Evolutionary conservation across 2,888 invertebrate genomes (phyloP), one percentile per base, ranked within the genome.

Genomic region (Cenopis cana): DNA sequence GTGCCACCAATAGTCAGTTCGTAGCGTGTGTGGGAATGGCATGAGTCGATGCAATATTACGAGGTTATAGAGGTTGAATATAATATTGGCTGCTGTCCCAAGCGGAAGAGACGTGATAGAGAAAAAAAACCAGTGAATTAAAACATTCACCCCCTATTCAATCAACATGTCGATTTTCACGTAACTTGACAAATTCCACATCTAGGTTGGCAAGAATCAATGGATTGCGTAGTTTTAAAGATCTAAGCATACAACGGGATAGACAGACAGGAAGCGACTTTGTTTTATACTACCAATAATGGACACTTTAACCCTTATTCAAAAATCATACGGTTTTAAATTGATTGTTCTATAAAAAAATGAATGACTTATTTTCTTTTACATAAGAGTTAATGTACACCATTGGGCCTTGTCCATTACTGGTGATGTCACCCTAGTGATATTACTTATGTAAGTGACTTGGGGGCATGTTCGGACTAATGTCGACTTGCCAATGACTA

Each of bases 1-100:
- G 79, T 79, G 79, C 78, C 78, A 79, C 78, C 73, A 46, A 50
- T 61, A 60, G 54, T 49, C 38, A 24, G 59, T 57, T 68, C 65
- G 49, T 18, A 54, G 2, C 33, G 3, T 61, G 60, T 46, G 54
- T n/a, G 66, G 24, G 46, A 29, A 46, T 29, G 18, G 54, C 11
- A 59, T 69, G 56, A 56, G 24, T 65, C 24, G 17, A 57, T 46
- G 64, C 69, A 72, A 72, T 62, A 57, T 66, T 60, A 55, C 11
- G 59, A 20, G 49, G 64, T 50, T 52, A 57, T 57, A 65, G 38
- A 64, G 36, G 57, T 56, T 56, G 49, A 57, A 33, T 69, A 50
- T 52, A 75, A 24, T 18, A 73, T 73, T 72, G 77, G 77, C 78
- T 75, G 80, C 71, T 73, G 52, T 64, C 38, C 54, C 64, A 17